These are phyloP conservation scores for Macrosiphum euphorbiae DNA, from an alignment of 2,888 invertebrate species.

Conservation along the genomic window DNA sequence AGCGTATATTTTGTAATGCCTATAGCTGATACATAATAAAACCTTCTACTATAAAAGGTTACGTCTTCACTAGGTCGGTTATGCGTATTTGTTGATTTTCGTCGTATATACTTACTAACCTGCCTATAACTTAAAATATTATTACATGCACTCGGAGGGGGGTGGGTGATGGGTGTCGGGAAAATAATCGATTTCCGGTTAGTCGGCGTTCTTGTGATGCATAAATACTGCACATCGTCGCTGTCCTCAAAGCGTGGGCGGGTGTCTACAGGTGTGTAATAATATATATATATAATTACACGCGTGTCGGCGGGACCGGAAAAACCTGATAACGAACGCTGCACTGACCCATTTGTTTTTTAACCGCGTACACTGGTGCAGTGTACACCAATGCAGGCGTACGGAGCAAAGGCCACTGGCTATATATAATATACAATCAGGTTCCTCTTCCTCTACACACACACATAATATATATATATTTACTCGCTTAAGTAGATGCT, in stretches of 20 bases:
- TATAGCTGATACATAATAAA: not conserved
- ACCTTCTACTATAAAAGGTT: too few species aligned
- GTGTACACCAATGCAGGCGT: not conserved
- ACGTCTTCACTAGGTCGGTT: not conserved
- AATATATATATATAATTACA: not conserved
- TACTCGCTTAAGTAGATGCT: not conserved
- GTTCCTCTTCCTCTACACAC: conserved; percentile 22
- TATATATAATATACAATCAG: conserved; percentile 45
- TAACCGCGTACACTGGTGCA: not conserved
- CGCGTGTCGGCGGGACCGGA: conserved; percentile 56
- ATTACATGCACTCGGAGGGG: not conserved
- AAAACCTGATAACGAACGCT: conserved; percentile 58
- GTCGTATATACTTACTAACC: not conserved
- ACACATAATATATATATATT: not conserved
- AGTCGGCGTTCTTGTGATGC: not conserved
- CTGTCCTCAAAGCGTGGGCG: not conserved
- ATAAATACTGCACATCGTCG: not conserved
- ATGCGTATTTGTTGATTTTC: not conserved
- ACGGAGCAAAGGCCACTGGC: conserved; percentile 51
- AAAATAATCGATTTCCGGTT: conserved; percentile 38
- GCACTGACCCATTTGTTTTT: conserved; percentile 53
- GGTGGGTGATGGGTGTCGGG: not conserved
- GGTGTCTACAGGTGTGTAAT: not conserved
- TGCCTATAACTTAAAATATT: not conserved
- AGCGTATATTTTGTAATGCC: not conserved